A percentile compares a stretch with the other conserved stretches of the same genome.
Evolutionary conservation across 2,113 vertebrate genomes (phyloP).

Genomic region (Bos indicus): DNA sequence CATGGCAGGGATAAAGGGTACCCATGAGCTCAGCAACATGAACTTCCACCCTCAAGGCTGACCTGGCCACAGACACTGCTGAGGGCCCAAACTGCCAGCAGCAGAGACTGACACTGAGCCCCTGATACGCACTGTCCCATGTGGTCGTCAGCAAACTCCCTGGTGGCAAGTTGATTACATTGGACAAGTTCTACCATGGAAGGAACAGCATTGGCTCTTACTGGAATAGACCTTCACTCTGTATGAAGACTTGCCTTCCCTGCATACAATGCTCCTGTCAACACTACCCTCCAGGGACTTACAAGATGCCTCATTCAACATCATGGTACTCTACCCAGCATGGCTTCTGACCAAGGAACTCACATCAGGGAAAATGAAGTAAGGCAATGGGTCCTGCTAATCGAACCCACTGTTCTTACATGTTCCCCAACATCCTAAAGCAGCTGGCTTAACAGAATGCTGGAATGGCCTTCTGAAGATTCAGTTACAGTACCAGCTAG

Average conservation of each 20-base stretch:
- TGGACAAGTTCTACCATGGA: background rate
- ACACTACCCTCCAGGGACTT: background rate
- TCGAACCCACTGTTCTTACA: background rate
- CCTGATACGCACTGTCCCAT: rapidly evolving
- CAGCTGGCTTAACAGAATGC: background rate
- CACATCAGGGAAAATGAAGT: background rate
- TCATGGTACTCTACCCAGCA: background rate
- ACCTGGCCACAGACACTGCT: background rate
- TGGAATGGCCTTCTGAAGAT: background rate
- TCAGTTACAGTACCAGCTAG: background rate
- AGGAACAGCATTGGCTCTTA: background rate
- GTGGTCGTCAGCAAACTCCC: background rate
- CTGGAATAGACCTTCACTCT: background rate
- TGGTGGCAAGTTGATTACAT: background rate
- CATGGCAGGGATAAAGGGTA: background rate
- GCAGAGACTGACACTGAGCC: background rate
- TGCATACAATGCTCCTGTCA: background rate
- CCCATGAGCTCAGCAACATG: background rate
- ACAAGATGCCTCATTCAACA: background rate
- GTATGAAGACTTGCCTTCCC: background rate
- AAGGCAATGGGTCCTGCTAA: background rate
- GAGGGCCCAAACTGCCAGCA: background rate
- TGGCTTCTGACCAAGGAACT: background rate
- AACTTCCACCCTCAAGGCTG: background rate
- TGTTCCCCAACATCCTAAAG: background rate